Evolutionary conservation across 1,140 invertebrate genomes (phyloP), one percentile per base, ranked within the genome.

Genomic region (Leptoteleia sp.): DNA sequence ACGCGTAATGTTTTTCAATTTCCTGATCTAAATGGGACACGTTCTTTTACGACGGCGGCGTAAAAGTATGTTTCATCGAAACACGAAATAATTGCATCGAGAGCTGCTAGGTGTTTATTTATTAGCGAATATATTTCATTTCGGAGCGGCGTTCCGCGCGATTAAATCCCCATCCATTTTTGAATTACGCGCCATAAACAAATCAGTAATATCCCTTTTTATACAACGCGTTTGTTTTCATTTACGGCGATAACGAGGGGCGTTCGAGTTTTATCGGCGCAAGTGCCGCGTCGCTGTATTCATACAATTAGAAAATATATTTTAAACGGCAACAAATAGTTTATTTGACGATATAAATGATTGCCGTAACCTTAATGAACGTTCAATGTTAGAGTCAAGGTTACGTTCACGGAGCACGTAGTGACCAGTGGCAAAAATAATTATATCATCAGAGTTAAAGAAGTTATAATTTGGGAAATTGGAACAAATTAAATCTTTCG

Each of bases 1-100:
- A 15, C 31, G 9, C 22, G 6, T 40, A 64, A 29, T 27, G 59
- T 42, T 64, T 52, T 50, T 45, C 59, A 64, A 64, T 64, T 64
- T 64, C 45, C 45, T 64, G 45, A 29, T 17, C 22, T 15, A 15
- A 27, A 19, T 13, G 6, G 17, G 3, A 17, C 5, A 11, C 15
- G 29, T 48, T 62, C 55, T 48, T 62, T 48, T 61, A 47, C 19
- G 42, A 35, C 22, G n/a, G 12, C 7, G 9, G 9, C 22, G 9
- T 13, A 50, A 40, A 65, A 65, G 35, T 54, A 54, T 65, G 35
- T 52, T 43, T 38, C 13, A 25, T 35, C 11, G 27, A 43, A 52
- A 25, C 25, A 22, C 47, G 17, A 52, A 65, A 52, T 65, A 65
- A 65, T 65, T 65, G 35, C 16, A 0, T 19, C 27, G 31, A 12